Base-by-base conservation (phyloP, 2,888 invertebrate genomes). In the Amphipoea lucens region DNA sequence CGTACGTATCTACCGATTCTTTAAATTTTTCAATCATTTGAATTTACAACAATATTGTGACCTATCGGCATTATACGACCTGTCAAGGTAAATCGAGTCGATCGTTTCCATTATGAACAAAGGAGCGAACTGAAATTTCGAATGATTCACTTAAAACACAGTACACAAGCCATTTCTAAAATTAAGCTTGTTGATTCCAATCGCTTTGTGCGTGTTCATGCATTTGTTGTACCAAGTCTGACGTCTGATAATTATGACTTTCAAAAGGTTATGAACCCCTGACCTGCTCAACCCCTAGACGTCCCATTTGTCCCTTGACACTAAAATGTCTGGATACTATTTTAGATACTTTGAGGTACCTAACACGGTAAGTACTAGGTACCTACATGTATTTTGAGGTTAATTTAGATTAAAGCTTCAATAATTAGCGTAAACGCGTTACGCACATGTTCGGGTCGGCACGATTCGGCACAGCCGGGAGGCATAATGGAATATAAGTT, bases 241-340 rank as follows among this genome's bases (percentile, higher is more conserved):
- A 81, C 63, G 72, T 70, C 45, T 81, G 57, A 45, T 36, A 57
- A 60, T 11, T 60, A 54, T 76, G 79, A 82, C 84, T 82, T 84
- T 83, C 72, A 78, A 72, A 74, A 82, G 84, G 79, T 81, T 72
- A 84, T 76, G 70, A 70, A 86, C 83, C 76, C 62, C 17, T 81
- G 79, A 81, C 85, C 77, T 82, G 66, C 66, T 71, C 60, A 76
- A 81, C 78, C 69, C 73, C 51, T 66, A 57, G 40, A 40, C 68
- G 76, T 66, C 62, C 74, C 72, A 75, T 74, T 48, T 12, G 78
- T 60, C 74, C 76, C 75, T 74, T 65, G 62, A 67, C 23, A 63
- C 54, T 48, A 54, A 2, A 51, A 69, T 78, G 62, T 76, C 62
- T 78, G 70, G 60, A 23, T 65, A 54, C 29, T 72, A 72, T 62